Base-by-base conservation (phyloP, 2,113 vertebrate species). In the Falcunculus frontatus region DNA sequence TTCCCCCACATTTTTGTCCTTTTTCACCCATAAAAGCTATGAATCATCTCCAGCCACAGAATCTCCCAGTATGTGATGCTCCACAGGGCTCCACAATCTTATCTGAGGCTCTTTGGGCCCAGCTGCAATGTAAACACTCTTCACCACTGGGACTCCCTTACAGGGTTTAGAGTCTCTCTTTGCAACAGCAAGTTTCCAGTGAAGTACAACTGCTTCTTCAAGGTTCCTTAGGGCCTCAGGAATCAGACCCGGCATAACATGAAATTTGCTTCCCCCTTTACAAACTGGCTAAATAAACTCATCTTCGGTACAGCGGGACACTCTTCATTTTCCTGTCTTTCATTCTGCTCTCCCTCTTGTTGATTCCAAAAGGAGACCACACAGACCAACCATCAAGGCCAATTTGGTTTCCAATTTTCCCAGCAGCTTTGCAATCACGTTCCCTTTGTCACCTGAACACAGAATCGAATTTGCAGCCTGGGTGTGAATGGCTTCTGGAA, bases 351-450 rank as follows among this genome's bases (percentile, higher is more conserved):
- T 86, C 73, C 50, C 26, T 91, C 83, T 89, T 79, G 84, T 65
- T 87, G 80, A 76, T 82, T 93, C 89, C 78, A 76, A 73, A 89
- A 95, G 84, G 60, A 96, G 46, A 80, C 77, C 63, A 77, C 70
- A 44, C 33, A 88, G 81, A 80, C 68, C 77, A 94, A 79, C 79
- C 85, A 94, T 69, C 85, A 79, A 77, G 73, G 69, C 77, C 83
- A 89, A 50, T 92, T 72, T 96, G 86, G 91, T 82, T 94, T 82
- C 84, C 62, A 89, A 32, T 96, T 96, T 94, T 91, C 88, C 93
- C 86, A 69, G 83, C 33, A 92, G 80, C 80, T 94, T 89, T 79
- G 49, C 77, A 93, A 84, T 89, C 76, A 76, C 12, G 10, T 76
- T 92, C 80, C 73, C 82, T 96, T 89, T 95, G 85, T 86, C 92